Percentiles rank a stretch among this genome's conserved stretches.
These are phyloP conservation scores for Rhabditoides inermis DNA, from an alignment of 2,888 invertebrate species.

Conservation along the genomic window DNA sequence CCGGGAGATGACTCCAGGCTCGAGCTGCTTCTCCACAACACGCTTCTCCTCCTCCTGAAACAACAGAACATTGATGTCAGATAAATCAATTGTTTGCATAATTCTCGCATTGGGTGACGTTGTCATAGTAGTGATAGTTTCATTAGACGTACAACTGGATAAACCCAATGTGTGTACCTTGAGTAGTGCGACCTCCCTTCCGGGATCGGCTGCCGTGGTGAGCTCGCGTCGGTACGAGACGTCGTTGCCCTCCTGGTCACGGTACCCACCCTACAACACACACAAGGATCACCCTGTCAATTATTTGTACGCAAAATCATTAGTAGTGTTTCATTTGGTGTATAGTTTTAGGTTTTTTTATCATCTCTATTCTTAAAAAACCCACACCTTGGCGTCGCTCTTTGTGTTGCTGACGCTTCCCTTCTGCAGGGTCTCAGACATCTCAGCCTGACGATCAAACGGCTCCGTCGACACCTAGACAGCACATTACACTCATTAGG, in stretches of 20 bases:
- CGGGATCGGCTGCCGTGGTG: slow-evolving; percentile 43
- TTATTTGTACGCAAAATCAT: not conserved
- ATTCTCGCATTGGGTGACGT: too few species aligned
- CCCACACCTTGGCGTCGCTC: slow-evolving; percentile 34
- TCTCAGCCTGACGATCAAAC: slow-evolving; percentile 26
- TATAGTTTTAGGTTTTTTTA: not conserved
- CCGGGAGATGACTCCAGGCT: slow-evolving; percentile 47
- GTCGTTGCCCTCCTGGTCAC: slow-evolving; percentile 43
- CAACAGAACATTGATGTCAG: not conserved
- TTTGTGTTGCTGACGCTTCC: slow-evolving; percentile 41
- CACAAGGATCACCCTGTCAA: not conserved
- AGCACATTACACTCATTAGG: too few species aligned
- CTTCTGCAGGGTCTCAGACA: slow-evolving; percentile 32
- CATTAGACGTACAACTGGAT: not conserved
- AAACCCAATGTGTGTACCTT: slow-evolving; percentile 10
- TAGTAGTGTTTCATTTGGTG: not conserved
- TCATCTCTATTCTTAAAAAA: too few species aligned
- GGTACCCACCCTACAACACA: slow-evolving; percentile 42
- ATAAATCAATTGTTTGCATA: too few species aligned
- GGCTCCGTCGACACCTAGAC: too few species aligned
- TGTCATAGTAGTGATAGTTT: too few species aligned
- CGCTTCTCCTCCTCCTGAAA: slow-evolving; percentile 37
- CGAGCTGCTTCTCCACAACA: slow-evolving; percentile 41
- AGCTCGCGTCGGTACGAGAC: slow-evolving; percentile 44
- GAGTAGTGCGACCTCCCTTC: slow-evolving; percentile 36